Percentiles rank a stretch among this genome's conserved stretches.
These are phyloP conservation scores for Pseudomyrmex flavicornis DNA, from an alignment of 1,140 invertebrate species.

Conservation along the genomic window DNA sequence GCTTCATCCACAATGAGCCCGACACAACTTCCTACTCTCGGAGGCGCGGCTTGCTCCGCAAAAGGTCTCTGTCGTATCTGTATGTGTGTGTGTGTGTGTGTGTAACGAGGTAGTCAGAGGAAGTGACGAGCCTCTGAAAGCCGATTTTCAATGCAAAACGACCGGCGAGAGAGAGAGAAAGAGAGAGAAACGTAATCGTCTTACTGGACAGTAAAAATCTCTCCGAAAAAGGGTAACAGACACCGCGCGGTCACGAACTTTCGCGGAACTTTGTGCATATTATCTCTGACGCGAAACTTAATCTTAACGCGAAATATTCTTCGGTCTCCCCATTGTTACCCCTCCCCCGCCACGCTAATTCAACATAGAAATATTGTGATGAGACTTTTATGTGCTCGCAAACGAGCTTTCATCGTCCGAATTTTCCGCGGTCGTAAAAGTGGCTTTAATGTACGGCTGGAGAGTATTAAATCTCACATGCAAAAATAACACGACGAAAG, in stretches of 20 bases:
- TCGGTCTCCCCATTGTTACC: conserved; percentile 1
- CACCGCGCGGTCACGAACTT: not conserved
- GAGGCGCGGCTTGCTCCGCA: not conserved
- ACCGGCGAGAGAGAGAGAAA: conserved; percentile 2
- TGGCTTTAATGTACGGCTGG: not conserved
- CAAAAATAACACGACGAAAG: not conserved
- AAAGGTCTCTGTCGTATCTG: not conserved
- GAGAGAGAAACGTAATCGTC: conserved; percentile 46
- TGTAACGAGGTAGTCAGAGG: not conserved
- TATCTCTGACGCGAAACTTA: conserved; percentile 41
- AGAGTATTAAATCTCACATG: conserved; percentile 18
- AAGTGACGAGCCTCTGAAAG: conserved; percentile 36
- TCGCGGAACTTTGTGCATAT: conserved; percentile 25
- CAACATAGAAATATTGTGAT: conserved; percentile 15
- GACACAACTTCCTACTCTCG: not conserved
- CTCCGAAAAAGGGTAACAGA: not conserved
- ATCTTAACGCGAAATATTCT: conserved; percentile 28
- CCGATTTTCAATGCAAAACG: conserved; percentile 52
- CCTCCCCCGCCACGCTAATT: not conserved
- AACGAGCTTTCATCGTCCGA: conserved; percentile 15
- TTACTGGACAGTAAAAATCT: conserved; percentile 50
- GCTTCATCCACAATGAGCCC: conserved; percentile 40
- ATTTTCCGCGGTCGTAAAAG: conserved; percentile 2
- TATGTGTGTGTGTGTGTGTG: not conserved
- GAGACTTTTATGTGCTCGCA: conserved; percentile 2